These are phyloP conservation scores for Petrocephalus microphthalmus DNA, from an alignment of 2,113 vertebrate genomes.

Conservation along the genomic window DNA sequence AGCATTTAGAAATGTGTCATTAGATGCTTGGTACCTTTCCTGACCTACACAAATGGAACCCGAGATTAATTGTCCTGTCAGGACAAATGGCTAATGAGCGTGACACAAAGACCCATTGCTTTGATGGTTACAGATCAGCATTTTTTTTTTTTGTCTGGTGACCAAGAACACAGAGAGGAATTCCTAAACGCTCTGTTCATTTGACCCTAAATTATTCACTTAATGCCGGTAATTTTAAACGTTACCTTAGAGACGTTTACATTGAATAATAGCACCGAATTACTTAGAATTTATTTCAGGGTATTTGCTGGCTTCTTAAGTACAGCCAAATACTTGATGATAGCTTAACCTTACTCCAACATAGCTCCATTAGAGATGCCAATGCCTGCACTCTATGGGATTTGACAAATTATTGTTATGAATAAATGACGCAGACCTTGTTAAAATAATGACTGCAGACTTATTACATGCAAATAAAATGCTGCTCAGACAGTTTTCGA, in stretches of 20 bases:
- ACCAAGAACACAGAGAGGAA: neutral
- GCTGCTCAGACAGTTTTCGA: neutral
- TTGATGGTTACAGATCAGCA: neutral
- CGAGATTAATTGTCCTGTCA: neutral
- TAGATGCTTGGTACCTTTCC: neutral
- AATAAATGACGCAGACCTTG: neutral
- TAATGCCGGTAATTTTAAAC: constrained; percentile 7
- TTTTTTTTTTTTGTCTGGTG: neutral
- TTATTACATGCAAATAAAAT: neutral
- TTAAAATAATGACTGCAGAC: neutral
- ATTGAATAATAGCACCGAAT: constrained; percentile 10
- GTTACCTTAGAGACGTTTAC: constrained; percentile 13
- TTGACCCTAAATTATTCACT: neutral
- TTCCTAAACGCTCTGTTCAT: neutral
- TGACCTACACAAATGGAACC: neutral
- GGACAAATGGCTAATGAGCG: neutral
- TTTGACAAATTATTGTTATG: neutral
- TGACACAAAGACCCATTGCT: neutral
- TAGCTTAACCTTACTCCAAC: neutral
- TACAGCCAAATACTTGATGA: constrained; percentile 19
- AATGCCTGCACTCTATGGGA: neutral
- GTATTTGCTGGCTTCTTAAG: constrained; percentile 8
- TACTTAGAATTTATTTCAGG: constrained; percentile 5
- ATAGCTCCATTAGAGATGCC: neutral
- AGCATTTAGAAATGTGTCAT: neutral